Evolutionary conservation across 2,113 vertebrate genomes (phyloP), one percentile per base, ranked within the genome.

Genomic region (Pardalotus punctatus): DNA sequence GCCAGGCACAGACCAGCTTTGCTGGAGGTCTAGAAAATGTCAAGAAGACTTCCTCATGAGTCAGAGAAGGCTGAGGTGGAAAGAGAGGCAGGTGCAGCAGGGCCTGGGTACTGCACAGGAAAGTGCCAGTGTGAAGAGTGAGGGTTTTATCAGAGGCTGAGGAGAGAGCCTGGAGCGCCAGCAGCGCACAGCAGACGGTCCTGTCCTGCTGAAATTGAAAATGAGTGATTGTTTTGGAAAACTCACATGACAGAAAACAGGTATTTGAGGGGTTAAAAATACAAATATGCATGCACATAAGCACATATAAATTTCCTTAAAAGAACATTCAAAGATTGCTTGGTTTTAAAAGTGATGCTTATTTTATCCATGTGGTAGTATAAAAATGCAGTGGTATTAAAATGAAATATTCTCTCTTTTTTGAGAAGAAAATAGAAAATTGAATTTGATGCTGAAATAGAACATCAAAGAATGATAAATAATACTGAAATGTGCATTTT

Each of bases 101-200:
- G 33, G 24, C 13, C 4, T 0, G 23, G 19, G 14, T 21, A 18
- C 60, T 53, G 78, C 3, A 0, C 36, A 21, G 42, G 35, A 92
- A 70, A 33, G 35, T 25, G 27, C 25, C 1, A 0, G 25, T 0
- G 0, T 4, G 14, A 35, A 65, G 53, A 53, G 36, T 1, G 7
- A 66, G 56, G 38, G 35, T 47, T 50, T 72, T 1, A 1, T 38
- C 2, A 29, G 54, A 82, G 76, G 36, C 71, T 50, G 57, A 79
- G 73, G 43, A 87, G 40, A 40, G 18, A 86, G 79, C 47, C 62
- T 80, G 80, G 73, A 72, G 43, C 1, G 4, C 38, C 80, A 69
- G 86, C 60, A 62, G 76, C 64, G 67, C 4, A 3, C 27, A 85
- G 81, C 87, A 85, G 87, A 89, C 18, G 13, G 87, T 69, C 77